Base-by-base conservation (phyloP, 2,888 invertebrate species). In the Lottia scabra region DNA sequence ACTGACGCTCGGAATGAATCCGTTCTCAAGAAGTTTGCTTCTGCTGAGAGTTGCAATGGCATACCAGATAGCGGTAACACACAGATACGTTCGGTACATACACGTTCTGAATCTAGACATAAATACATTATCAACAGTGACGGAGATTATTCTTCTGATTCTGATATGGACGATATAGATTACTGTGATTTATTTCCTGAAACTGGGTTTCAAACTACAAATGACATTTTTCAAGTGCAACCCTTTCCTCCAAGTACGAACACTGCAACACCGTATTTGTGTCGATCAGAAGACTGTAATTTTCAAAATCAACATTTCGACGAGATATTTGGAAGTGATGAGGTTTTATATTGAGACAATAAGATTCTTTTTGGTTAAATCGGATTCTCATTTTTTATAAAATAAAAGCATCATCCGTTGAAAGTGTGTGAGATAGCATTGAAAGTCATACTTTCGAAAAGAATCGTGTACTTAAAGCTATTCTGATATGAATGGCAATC, bases 291-390 rank as follows among this genome's bases (percentile, higher is more conserved):
- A 23, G 19, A 23, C 23, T 23, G 56, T 23, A 23, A 23, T 23
- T 56, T 56, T 56, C 56, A 56, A 23, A 56, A 56, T 56, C 56
- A 56, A 56, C 56, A 56, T 56, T 56, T 56, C 23, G 56, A 56
- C 23, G 56, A 56, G 23, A 56, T 56, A 56, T 56, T 56, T 56
- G 56, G 56, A 23, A 23, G 56, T 23, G 56, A 56, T 13, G 56
- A 56, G 13, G 56, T 56, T 23, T 23, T 56, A 56, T 56, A 56
- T 56, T 56, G 23, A 56, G 12, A 23, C 23, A 23, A 23, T 56
- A 12, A 23, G 2, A 15, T 10, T 23, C 5, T 56, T 56, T 19
- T 2, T 56, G 19, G 16, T 19, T 19, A n/a, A n/a, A 56, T 15
- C 2, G 3, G 4, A 19, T 56, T 56, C 12, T 23, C n/a, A n/a